Percentiles rank a stretch among this genome's conserved stretches.
phyloP scores from a whole-genome alignment of 1,140 invertebrate genomes.

The Lutraria rhynchaena region DNA sequence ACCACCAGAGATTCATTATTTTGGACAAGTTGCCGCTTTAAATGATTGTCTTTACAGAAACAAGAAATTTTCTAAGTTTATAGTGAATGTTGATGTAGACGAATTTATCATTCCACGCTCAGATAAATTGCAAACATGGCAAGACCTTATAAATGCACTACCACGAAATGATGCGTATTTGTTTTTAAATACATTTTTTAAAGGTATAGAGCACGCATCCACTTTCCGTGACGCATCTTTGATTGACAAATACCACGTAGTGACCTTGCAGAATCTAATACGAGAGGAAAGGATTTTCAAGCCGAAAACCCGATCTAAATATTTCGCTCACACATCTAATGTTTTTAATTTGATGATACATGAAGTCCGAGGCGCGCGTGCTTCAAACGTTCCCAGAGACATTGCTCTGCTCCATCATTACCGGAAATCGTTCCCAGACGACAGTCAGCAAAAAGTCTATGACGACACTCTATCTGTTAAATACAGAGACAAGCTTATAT shows the following conservation, averaged over 20 bases:
- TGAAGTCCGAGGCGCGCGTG: not conserved
- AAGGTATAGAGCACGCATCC: constrained; percentile 10
- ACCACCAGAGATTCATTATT: no score
- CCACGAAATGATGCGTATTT: constrained; percentile 12
- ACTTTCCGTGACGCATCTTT: not conserved
- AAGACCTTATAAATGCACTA: not conserved
- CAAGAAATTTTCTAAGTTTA: constrained; percentile 11
- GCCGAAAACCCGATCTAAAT: constrained; percentile 6
- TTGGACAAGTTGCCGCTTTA: constrained; percentile 36
- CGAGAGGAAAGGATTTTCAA: constrained; percentile 13
- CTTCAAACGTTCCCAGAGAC: not conserved
- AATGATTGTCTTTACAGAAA: constrained; percentile 47
- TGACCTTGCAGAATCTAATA: constrained; percentile 28
- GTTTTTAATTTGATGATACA: constrained; percentile 38
- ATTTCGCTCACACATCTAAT: constrained; percentile 12
- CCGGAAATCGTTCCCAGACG: not conserved
- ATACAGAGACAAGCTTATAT: no score
- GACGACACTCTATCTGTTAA: no score
- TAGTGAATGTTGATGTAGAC: constrained; percentile 40
- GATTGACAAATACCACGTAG: constrained; percentile 4
- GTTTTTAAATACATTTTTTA: constrained; percentile 35
- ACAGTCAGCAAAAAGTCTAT: no score
- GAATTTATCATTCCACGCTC: constrained; percentile 53
- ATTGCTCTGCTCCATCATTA: constrained; percentile 44
- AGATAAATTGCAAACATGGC: no score